Evolutionary conservation across 2,888 invertebrate genomes (phyloP).

Genomic region (Clistopyga incitator): DNA sequence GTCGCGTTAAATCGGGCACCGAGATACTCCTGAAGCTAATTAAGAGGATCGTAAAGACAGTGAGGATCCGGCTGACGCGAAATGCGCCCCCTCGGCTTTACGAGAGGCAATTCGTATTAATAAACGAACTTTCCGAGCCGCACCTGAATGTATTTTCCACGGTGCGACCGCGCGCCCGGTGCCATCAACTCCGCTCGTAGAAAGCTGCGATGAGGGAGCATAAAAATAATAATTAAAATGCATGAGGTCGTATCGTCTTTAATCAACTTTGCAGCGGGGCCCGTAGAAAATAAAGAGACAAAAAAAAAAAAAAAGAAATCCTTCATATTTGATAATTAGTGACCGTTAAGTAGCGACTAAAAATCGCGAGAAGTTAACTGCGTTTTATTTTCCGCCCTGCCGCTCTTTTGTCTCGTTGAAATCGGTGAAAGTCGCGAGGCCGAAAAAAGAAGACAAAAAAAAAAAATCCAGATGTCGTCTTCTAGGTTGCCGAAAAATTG

Average conservation of each 20-base stretch:
- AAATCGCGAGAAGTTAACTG: background rate
- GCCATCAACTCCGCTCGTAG: conserved; percentile 28
- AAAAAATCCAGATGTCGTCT: too few species aligned
- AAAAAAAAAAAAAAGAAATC: conserved; percentile 79
- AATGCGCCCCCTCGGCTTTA: conserved; percentile 70
- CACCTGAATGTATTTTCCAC: conserved; percentile 67
- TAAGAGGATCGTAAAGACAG: conserved; percentile 71
- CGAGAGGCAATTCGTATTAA: conserved; percentile 79
- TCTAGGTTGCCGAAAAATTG: background rate
- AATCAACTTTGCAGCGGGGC: conserved; percentile 75
- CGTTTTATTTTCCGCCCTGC: background rate
- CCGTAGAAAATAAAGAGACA: conserved; percentile 76
- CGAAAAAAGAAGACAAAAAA: background rate
- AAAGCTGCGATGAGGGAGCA: conserved; percentile 39
- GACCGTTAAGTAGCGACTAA: conserved; percentile 59
- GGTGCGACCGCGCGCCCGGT: conserved; percentile 20
- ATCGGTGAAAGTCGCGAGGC: background rate
- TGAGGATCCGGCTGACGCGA: conserved; percentile 40
- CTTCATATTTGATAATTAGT: conserved; percentile 77
- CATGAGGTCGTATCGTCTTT: conserved; percentile 73
- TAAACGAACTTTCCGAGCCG: conserved; percentile 76
- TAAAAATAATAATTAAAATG: conserved; percentile 79
- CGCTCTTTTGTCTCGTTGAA: background rate
- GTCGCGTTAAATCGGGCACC: conserved; percentile 67
- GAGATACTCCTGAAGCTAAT: conserved; percentile 71